phyloP scores from a whole-genome alignment of 2,797 vertebrate species.

The Hypotaenidia philippensis region DNA sequence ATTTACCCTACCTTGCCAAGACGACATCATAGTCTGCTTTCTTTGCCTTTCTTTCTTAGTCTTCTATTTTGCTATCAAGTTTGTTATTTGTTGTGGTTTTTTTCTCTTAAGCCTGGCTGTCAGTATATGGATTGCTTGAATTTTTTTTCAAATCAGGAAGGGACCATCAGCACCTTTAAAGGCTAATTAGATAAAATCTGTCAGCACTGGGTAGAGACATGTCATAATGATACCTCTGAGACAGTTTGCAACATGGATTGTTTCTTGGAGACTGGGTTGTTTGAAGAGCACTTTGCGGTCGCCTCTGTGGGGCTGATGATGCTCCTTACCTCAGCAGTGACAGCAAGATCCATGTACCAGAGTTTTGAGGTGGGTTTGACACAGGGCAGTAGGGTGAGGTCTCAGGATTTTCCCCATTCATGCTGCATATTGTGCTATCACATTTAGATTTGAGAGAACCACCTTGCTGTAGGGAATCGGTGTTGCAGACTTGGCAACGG shows the following conservation, averaged over 20 bases:
- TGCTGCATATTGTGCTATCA: not conserved
- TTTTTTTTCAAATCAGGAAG: not conserved
- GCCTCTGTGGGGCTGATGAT: not conserved
- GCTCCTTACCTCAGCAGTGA: not conserved
- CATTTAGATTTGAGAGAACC: not conserved
- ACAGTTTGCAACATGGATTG: not conserved
- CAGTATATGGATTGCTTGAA: not conserved
- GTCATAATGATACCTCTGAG: not conserved
- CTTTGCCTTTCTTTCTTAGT: not conserved
- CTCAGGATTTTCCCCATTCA: not conserved
- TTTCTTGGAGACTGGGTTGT: not conserved
- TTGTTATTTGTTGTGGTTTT: not conserved
- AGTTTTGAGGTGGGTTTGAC: not conserved
- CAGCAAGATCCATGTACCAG: accelerated
- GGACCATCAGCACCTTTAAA: not conserved
- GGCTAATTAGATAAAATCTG: not conserved
- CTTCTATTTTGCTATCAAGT: not conserved
- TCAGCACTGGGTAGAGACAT: not conserved
- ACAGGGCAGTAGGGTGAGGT: not conserved
- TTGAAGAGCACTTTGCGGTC: not conserved
- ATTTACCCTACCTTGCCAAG: not conserved
- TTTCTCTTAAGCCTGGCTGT: not conserved
- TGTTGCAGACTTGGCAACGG: not conserved
- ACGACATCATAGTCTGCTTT: not conserved
- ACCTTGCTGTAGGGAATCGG: not conserved